Percentiles rank a stretch among this genome's conserved stretches.
Evolutionary conservation across 30 jellyfish, hydroid and myxozoan species (phyloP).

Genomic region (Chironex yamaguchii): DNA sequence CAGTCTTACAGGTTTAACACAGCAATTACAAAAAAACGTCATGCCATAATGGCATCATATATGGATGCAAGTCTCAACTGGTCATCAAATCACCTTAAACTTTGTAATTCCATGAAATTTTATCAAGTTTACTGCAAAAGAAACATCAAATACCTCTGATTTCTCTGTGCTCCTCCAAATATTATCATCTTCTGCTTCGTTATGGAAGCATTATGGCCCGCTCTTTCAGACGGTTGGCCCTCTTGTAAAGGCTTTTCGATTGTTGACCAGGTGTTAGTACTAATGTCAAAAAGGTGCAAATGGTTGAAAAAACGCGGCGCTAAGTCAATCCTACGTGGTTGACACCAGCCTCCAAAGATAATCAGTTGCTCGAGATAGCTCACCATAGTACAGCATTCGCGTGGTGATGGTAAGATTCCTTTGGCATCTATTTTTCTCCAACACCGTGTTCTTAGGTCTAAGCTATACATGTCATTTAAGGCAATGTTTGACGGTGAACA

Average conservation of each 20-base stretch:
- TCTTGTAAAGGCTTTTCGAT: background rate
- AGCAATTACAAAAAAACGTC: too few relatives aligned
- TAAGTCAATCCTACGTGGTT: constrained; percentile 77
- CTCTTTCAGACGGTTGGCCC: constrained; percentile 77
- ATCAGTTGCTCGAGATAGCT: constrained; percentile 66
- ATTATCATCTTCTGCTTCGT: constrained; percentile 71
- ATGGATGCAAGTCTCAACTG: too few relatives aligned
- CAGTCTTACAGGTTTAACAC: too few relatives aligned
- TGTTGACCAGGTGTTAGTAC: constrained; percentile 43
- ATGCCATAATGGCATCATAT: too few relatives aligned
- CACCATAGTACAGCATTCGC: constrained; percentile 89
- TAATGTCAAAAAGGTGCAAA: constrained; percentile 63
- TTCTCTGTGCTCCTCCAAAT: constrained; percentile 97
- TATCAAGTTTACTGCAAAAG: too few relatives aligned
- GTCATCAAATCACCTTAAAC: too few relatives aligned
- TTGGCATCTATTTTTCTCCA: constrained; percentile 75
- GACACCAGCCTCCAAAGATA: constrained; percentile 95
- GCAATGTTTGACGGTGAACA: constrained; percentile 81
- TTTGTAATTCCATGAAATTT: too few relatives aligned
- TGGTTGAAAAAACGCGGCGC: constrained; percentile 88
- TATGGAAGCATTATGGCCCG: constrained; percentile 95
- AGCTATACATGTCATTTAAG: constrained; percentile 77
- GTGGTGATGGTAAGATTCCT: constrained; percentile 94
- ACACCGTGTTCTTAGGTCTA: constrained; percentile 61
- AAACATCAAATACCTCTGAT: constrained; percentile 73